Base-by-base conservation (phyloP, 2,113 vertebrate species). In the Boleophthalmus pectinirostris region DNA sequence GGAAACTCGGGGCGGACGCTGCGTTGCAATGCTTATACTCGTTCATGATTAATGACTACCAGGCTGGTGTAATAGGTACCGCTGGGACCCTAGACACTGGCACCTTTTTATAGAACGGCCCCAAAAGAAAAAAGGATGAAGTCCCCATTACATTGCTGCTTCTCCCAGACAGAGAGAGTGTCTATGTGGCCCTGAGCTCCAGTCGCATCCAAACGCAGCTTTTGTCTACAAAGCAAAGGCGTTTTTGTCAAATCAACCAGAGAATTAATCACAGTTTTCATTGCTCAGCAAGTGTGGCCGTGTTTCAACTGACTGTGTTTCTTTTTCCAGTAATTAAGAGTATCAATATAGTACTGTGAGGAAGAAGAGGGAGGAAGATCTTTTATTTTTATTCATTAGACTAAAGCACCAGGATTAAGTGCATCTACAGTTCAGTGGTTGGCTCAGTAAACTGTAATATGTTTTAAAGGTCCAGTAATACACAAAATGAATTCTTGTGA, bases 21-120 rank as follows among this genome's bases (percentile, higher is more conserved):
- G 86, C 66, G 82, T 88, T 90, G 89, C 85, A 91, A 91, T 91
- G 88, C 90, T 90, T 90, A 58, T 58, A 90, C 91, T 90, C 69
- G 79, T 83, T 78, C 7, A 84, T 93, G 92, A 93, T 93, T 93
- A 93, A 93, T 93, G 92, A 87, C 88, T 89, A 85, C 86, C 20
- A 83, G 84, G 85, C 79, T 82, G 85, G 90, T 20, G 75, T 93
- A 93, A 93, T 93, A 90, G 90, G 92, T 81, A 92, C 92, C 92
- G 74, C 78, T 80, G 92, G 92, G 92, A 93, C 88, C 82, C 76
- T 38, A 83, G 80, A 85, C 79, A 86, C 83, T 69, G 78, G 84
- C 85, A 89, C 90, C 90, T 91, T 92, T 92, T 91, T 90, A 90
- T 90, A 93, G 88, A 91, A 89, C 68, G 82, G 82, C 79, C 88